Evolutionary conservation across 2,113 vertebrate species (phyloP), one percentile per base, ranked within the genome.

Genomic region (Glaucidium brasilianum): DNA sequence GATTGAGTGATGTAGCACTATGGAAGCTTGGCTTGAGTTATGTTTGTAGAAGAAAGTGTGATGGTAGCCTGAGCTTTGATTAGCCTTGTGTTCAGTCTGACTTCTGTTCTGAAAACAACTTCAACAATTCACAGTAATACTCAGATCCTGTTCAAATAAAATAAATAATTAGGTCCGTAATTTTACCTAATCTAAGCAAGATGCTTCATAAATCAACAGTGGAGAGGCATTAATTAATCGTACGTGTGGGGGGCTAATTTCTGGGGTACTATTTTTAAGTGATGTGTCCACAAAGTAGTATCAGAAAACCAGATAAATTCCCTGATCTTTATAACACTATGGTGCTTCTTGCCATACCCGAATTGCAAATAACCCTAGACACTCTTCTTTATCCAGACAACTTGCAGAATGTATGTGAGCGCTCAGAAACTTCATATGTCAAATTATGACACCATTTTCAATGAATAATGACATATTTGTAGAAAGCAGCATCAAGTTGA

Each of bases 401-500:
- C 14, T 43, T 69, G 45, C 43, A 91, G 77, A 90, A 68, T 56
- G n/a, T 39, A 29, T 45, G 37, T 1, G 26, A 55, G 30, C 60
- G 87, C 59, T 93, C 71, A 60, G 74, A 77, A 96, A 79, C 37
- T 32, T 88, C 58, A 12, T 25, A 8, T 16, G 19, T 69, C 52
- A 75, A 69, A 76, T 93, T 68, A 74, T 69, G 71, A 47, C 22
- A 25, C 21, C 6, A 3, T 50, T 88, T 91, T 94, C 95, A 96
- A 92, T 80, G 81, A 90, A 66, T 41, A 63, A 67, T 80, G 79
- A 72, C 5, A 1, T 56, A 23, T 93, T 92, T 96, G 67, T 53
- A 67, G 85, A 79, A 93, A 94, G 60, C 67, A 91, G 52, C 68
- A 73, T 86, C 73, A 74, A 90, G 45, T 12, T 94, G 53, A 91